Percentiles rank a stretch among this genome's conserved stretches.
phyloP scores from a whole-genome alignment of 2,797 vertebrate species.

The Poecilia wingei region DNA sequence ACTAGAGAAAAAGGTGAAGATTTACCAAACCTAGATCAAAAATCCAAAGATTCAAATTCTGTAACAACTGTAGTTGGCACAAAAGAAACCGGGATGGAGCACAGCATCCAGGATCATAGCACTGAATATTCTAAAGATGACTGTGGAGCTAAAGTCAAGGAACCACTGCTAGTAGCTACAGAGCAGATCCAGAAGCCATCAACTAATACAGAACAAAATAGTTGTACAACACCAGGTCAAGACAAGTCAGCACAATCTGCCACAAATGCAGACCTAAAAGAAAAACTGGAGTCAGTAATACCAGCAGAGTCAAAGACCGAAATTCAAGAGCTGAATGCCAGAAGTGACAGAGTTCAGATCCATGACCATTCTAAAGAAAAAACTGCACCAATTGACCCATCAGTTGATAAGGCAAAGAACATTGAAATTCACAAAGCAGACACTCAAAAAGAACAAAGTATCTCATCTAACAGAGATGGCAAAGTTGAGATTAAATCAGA shows the following conservation, averaged over 20 bases:
- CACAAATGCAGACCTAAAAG: not conserved
- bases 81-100: not conserved
- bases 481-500: slow-evolving; percentile 3
- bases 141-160: slow-evolving; percentile 3
- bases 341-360: not conserved
- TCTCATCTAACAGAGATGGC: not conserved
- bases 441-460: slow-evolving; percentile 18
- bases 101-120: not conserved
- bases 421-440: not conserved
- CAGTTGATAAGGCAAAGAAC: not conserved
- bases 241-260: not conserved
- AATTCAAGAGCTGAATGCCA: not conserved
- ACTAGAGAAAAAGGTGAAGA: not conserved
- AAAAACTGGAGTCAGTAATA: not conserved
- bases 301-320: not conserved
- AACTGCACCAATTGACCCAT: not conserved
- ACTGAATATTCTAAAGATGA: not conserved
- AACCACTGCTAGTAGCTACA: not conserved
- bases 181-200: slow-evolving; percentile 1
- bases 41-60: not conserved
- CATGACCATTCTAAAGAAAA: slow-evolving; percentile 4
- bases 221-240: not conserved
- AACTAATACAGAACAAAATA: not conserved
- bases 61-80: not conserved
- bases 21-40: not conserved